Conservation (phyloP, 2,888 invertebrate species). For the Timema cristinae region DNA sequence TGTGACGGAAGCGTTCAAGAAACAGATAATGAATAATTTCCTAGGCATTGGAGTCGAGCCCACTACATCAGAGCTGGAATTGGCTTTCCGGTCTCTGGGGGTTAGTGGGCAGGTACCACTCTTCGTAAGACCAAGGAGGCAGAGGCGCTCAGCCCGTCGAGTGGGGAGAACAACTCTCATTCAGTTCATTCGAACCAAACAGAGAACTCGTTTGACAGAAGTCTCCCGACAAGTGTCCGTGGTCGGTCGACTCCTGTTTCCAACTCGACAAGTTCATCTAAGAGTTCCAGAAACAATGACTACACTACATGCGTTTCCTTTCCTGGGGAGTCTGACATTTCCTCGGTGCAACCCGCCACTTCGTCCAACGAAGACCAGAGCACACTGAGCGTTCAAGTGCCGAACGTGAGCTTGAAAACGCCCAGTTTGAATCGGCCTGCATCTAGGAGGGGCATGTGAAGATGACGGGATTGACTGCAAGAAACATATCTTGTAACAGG, state of each 20-base stretch:
- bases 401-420: too few relatives aligned
- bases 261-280: neutral
- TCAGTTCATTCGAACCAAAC: too few relatives aligned
- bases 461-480: too few relatives aligned
- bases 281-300: too few relatives aligned
- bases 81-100: neutral
- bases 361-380: too few relatives aligned
- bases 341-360: neutral
- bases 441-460: too few relatives aligned
- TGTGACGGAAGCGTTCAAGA: too few relatives aligned
- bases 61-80: neutral
- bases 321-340: constrained; percentile 6
- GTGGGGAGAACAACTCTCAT: neutral
- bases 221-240: neutral
- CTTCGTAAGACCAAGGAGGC: neutral
- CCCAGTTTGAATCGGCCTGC: too few relatives aligned
- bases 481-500: too few relatives aligned
- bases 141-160: neutral
- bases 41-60: too few relatives aligned
- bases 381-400: too few relatives aligned
- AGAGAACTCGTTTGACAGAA: neutral
- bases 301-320: neutral
- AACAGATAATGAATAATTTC: too few relatives aligned
- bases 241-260: neutral
- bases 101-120: neutral